Evolutionary conservation across 2,888 invertebrate species (phyloP).

Genomic region (Serripes groenlandicus): DNA sequence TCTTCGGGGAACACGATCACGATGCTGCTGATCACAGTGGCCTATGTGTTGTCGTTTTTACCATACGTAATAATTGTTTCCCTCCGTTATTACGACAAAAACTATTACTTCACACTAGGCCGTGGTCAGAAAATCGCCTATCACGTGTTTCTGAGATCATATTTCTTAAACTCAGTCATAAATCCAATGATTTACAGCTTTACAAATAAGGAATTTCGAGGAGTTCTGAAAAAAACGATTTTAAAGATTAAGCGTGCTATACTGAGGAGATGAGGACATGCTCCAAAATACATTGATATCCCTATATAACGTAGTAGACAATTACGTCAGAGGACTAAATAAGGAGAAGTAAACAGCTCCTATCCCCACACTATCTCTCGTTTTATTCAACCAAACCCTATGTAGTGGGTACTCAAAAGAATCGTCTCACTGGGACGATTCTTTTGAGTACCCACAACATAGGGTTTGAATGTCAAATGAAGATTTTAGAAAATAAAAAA

Average conservation of each 20-base stretch:
- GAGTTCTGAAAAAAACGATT: not conserved
- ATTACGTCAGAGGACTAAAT: no score
- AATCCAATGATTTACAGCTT: conserved; percentile 50
- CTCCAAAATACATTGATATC: no score
- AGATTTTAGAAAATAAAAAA: no score
- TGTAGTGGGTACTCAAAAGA: no score
- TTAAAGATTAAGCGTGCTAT: not conserved
- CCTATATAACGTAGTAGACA: no score
- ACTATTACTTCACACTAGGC: conserved; percentile 22
- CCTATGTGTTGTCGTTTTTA: conserved; percentile 39
- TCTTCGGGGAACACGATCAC: conserved; percentile 40
- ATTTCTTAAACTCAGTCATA: conserved; percentile 51
- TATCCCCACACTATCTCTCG: no score
- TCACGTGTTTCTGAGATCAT: conserved; percentile 48
- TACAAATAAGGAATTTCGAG: conserved; percentile 37
- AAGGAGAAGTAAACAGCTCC: no score
- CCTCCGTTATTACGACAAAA: conserved; percentile 31
- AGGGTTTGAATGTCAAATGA: no score
- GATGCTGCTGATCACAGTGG: conserved; percentile 47
- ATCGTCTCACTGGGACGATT: no score
- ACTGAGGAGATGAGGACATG: not conserved
- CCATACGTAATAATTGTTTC: conserved; percentile 52
- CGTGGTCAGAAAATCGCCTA: conserved; percentile 24
- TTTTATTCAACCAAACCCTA: no score
- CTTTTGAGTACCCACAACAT: no score